These are phyloP conservation scores for Drosophila elegans DNA, from an alignment of 1,140 invertebrate species.

Conservation along the genomic window DNA sequence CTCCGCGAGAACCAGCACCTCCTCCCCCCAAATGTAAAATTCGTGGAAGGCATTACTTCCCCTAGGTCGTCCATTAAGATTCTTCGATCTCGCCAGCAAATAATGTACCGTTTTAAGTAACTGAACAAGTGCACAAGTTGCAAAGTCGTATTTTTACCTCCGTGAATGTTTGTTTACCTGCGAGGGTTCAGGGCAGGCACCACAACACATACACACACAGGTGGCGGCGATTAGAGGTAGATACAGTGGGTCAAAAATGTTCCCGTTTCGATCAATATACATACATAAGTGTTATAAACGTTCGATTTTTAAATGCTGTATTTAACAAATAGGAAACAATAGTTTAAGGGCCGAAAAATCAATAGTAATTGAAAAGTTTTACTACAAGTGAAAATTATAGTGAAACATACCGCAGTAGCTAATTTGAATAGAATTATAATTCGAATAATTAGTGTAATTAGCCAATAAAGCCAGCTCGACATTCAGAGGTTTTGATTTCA, in stretches of 20 bases:
- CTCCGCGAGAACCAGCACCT: neutral
- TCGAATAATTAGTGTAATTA: too few species aligned
- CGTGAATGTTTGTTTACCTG: conserved; percentile 51
- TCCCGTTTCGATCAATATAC: neutral
- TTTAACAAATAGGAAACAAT: too few species aligned
- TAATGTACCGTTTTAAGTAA: neutral
- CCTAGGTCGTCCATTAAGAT: neutral
- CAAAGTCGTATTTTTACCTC: neutral
- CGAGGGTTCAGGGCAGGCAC: conserved; percentile 31
- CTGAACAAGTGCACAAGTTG: neutral
- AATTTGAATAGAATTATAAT: too few species aligned
- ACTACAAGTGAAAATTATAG: too few species aligned
- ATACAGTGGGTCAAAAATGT: conserved; percentile 11
- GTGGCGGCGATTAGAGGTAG: conserved; percentile 20
- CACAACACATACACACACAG: conserved; percentile 12
- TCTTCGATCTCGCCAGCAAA: conserved; percentile 9
- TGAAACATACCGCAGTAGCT: too few species aligned
- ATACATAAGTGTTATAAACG: neutral
- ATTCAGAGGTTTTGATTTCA: too few species aligned
- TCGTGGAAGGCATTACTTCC: neutral
- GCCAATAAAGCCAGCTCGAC: too few species aligned
- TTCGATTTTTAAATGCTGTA: neutral
- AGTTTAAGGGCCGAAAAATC: too few species aligned
- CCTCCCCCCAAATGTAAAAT: neutral
- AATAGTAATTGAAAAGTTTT: too few species aligned